Evolutionary conservation across 2,113 vertebrate species (phyloP).

Genomic region (Melanotaenia duboulayi): DNA sequence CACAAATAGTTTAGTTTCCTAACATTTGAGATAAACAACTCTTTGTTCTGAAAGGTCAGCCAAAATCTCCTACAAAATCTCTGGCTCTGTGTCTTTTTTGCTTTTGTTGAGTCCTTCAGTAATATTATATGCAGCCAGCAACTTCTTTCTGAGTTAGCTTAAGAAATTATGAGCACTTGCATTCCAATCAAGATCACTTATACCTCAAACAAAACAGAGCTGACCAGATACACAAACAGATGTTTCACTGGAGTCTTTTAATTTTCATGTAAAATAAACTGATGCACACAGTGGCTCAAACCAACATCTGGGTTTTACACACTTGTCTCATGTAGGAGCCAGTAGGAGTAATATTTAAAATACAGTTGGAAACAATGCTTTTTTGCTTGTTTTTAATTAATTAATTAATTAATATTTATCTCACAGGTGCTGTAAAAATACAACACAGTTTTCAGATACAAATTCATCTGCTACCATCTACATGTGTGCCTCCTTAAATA

Average conservation of each 20-base stretch:
- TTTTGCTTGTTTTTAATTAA: neutral
- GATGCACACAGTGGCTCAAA: constrained; percentile 4
- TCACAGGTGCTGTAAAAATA: neutral
- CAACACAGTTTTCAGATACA: neutral
- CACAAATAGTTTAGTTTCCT: constrained; percentile 68
- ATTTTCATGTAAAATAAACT: constrained; percentile 14
- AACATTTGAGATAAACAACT: constrained; percentile 68
- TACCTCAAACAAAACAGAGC: constrained; percentile 34
- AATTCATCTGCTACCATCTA: neutral
- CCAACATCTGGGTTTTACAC: neutral
- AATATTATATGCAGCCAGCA: constrained; percentile 35
- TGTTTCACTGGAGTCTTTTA: constrained; percentile 1
- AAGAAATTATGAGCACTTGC: constrained; percentile 47
- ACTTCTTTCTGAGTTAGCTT: constrained; percentile 54
- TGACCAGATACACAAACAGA: constrained; percentile 11
- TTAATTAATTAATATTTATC: too few relatives aligned
- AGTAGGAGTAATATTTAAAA: neutral
- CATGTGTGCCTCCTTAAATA: neutral
- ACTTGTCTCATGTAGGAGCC: neutral
- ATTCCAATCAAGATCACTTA: constrained; percentile 55
- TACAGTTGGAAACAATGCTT: neutral
- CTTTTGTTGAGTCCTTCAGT: constrained; percentile 22
- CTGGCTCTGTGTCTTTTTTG: neutral
- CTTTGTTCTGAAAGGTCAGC: constrained; percentile 55
- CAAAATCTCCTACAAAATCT: constrained; percentile 37